A percentile compares a stretch with the other conserved stretches of the same genome.
These are phyloP conservation scores for Limosa lapponica DNA, from an alignment of 2,797 vertebrate species.

Conservation along the genomic window DNA sequence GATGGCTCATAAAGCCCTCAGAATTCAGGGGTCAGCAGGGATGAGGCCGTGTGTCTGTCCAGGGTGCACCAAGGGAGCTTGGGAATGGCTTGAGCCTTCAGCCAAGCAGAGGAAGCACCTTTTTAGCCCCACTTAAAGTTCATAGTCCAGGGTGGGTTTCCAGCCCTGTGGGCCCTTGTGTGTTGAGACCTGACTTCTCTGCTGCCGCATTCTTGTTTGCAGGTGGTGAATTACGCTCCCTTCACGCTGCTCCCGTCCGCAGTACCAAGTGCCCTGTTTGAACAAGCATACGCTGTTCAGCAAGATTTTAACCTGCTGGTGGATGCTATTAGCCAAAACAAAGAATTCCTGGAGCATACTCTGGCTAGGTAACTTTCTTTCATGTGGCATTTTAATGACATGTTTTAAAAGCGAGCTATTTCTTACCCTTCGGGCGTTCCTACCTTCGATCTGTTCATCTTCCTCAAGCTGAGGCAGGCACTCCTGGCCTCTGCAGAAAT, in stretches of 20 bases:
- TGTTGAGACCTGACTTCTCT: not conserved
- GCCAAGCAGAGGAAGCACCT: not conserved
- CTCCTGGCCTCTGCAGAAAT: not conserved
- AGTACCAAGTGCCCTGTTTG: slow-evolving; percentile 82
- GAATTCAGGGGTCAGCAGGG: not conserved
- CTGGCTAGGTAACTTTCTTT: slow-evolving; percentile 83
- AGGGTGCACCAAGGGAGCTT: not conserved
- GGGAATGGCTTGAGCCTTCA: not conserved
- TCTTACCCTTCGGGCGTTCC: not conserved
- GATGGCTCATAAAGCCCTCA: not conserved
- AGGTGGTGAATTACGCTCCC: slow-evolving; percentile 91
- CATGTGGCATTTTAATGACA: not conserved
- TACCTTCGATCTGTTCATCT: rapidly evolving
- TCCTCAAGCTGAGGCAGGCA: not conserved
- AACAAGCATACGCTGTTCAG: slow-evolving; percentile 88
- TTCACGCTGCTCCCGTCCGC: slow-evolving; percentile 90
- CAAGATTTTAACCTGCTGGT: slow-evolving; percentile 90
- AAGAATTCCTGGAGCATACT: slow-evolving; percentile 84
- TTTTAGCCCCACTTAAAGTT: no score
- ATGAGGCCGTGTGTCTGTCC: rapidly evolving
- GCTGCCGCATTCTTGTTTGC: not conserved
- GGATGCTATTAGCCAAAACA: slow-evolving; percentile 89
- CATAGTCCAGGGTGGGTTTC: not conserved
- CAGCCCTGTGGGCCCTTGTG: not conserved
- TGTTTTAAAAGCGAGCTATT: not conserved